Percentiles rank a stretch among this genome's conserved stretches.
These are phyloP conservation scores for Actinia tenebrosa DNA, from an alignment of 64 coral and sea anemone genomes.

Conservation along the genomic window DNA sequence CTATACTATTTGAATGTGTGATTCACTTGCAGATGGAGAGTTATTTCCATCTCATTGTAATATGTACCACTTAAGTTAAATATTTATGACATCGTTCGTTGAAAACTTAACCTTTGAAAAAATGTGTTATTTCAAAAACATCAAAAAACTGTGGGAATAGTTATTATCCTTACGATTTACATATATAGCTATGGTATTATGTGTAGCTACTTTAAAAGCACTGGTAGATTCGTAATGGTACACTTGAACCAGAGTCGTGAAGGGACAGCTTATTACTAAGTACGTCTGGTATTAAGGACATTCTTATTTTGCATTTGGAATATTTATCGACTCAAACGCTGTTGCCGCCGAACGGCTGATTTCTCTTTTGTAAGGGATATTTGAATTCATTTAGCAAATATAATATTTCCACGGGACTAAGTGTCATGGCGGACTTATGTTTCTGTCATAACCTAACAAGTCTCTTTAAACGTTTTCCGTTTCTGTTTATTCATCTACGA, in stretches of 20 bases:
- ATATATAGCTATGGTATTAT: neutral
- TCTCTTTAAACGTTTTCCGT: neutral
- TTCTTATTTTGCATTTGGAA: conserved; percentile 5
- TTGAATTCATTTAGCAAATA: neutral
- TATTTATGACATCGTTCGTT: conserved; percentile 17
- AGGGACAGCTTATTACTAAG: neutral
- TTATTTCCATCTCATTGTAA: neutral
- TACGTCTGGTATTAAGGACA: neutral
- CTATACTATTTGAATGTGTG: neutral
- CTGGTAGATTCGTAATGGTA: neutral
- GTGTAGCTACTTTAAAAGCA: neutral
- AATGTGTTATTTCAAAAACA: neutral
- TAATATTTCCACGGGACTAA: neutral
- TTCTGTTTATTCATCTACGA: conserved; percentile 18
- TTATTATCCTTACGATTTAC: neutral
- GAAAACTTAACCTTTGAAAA: conserved; percentile 14
- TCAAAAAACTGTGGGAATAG: neutral
- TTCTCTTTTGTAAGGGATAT: neutral
- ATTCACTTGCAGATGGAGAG: conserved; percentile 9
- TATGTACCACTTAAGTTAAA: conserved; percentile 14
- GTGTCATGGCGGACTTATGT: neutral
- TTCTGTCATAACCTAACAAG: neutral
- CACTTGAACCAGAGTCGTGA: neutral
- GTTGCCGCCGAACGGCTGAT: neutral
- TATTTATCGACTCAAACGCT: neutral